Base-by-base conservation (phyloP, 1,140 invertebrate genomes). In the Megathymus violae region DNA sequence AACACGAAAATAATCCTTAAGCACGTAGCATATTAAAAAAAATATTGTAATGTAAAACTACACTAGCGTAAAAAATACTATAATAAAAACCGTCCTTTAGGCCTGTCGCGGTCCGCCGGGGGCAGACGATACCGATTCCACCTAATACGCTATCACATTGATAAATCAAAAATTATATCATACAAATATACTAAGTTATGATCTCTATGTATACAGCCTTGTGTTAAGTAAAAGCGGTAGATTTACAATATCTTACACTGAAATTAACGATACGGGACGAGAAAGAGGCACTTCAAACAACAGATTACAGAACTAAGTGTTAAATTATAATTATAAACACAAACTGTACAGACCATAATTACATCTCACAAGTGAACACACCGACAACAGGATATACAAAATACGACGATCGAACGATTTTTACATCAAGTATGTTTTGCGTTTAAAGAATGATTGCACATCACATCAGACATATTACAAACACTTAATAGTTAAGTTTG, bases 221-320 rank as follows among this genome's bases (percentile, higher is more conserved):
- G 73, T 76, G 69, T 80, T 84, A 83, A 78, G 76, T 71, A 73
- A 71, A 85, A 81, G 75, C 73, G 31, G 64, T 74, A 72, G 74
- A 85, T 87, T 87, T 88, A 88, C 87, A 89, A 82, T 89, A 88
- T 88, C 74, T 83, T 89, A 89, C 85, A 89, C 41, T 61, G 70
- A 77, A 79, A 80, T 75, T 75, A 82, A 80, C 74, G 74, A 71
- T 80, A 86, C 63, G 74, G 79, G 83, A 82, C 74, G 78, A 80
- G 77, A 85, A 79, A 78, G 81, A 90, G 88, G 85, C 88, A 90
- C 88, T 90, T 89, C 64, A 68, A 76, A 80, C 76, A 88, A 86
- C 77, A 82, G 68, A 80, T 75, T 70, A 80, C 46, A 77, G 50
- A 81, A 79, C 71, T 78, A 84, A 79, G 68, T 62, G 38, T 71